A percentile compares a stretch with the other conserved stretches of the same genome.
phyloP scores from a whole-genome alignment of 1,140 invertebrate species.

The Brachionus koreanus region DNA sequence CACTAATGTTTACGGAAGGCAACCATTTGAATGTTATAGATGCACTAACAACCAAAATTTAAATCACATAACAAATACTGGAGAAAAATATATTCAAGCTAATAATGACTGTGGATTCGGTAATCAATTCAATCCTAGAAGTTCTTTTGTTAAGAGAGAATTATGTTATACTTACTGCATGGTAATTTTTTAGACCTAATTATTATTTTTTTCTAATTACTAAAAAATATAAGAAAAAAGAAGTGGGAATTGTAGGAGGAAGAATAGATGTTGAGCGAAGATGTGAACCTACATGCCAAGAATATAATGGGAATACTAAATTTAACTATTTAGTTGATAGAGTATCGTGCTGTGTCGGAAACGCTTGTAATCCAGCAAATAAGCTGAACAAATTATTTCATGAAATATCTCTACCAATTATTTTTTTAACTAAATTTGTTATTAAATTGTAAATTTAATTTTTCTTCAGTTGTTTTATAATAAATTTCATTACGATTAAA shows the following conservation, averaged over 20 bases:
- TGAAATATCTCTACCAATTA: background rate
- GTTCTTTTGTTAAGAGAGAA: background rate
- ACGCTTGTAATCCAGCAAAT: slow-evolving; percentile 20
- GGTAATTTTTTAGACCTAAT: background rate
- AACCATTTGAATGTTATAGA: slow-evolving; percentile 40
- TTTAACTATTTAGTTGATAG: slow-evolving; percentile 27
- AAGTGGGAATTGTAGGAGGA: slow-evolving; percentile 22
- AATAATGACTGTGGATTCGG: slow-evolving; percentile 15
- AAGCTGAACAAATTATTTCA: background rate
- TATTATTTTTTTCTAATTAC: background rate
- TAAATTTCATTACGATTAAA: background rate
- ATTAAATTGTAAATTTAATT: background rate
- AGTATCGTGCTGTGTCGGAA: slow-evolving; percentile 31
- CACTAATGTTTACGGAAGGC: slow-evolving; percentile 38
- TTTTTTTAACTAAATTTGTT: background rate
- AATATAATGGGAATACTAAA: slow-evolving; percentile 35
- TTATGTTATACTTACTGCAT: slow-evolving; percentile 38
- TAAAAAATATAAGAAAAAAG: slow-evolving; percentile 34
- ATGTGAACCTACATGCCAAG: slow-evolving; percentile 43
- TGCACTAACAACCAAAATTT: slow-evolving; percentile 10
- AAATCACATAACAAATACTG: background rate
- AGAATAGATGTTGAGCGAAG: slow-evolving; percentile 41
- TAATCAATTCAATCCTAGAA: slow-evolving; percentile 1
- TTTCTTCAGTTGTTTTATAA: background rate
- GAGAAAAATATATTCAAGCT: slow-evolving; percentile 9